Conservation (phyloP, 2,113 vertebrate genomes). For the Hippopotamus amphibius region DNA sequence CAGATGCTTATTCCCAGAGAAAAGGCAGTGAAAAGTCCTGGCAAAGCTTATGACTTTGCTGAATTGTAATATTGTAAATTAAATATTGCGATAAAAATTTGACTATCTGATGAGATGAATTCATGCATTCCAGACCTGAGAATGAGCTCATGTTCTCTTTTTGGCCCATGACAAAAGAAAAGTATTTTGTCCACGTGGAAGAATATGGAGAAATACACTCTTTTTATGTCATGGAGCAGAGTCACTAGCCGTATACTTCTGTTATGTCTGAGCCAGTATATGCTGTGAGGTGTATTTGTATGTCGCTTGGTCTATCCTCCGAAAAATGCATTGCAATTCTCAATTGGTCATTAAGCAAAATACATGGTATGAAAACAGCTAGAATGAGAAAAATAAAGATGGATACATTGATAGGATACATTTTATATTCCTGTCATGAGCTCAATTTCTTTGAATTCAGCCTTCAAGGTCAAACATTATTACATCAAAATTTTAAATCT, state of each 20-base stretch:
- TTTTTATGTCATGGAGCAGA: neutral
- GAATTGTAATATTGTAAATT: conserved; percentile 33
- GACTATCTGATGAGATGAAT: conserved; percentile 8
- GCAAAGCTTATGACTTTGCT: neutral
- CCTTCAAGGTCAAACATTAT: neutral
- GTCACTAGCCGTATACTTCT: neutral
- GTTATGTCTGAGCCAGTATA: neutral
- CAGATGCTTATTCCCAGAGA: neutral
- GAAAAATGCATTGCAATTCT: neutral
- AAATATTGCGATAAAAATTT: conserved; percentile 2
- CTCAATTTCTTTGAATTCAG: neutral
- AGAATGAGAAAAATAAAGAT: neutral
- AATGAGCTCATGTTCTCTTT: conserved; percentile 14
- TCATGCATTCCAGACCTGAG: neutral
- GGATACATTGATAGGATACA: neutral
- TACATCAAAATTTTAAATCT: conserved; percentile 15
- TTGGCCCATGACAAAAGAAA: neutral
- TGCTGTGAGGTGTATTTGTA: neutral
- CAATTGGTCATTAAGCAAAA: conserved; percentile 23
- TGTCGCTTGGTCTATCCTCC: neutral
- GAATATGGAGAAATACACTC: neutral
- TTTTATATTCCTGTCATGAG: neutral
- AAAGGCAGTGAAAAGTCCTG: neutral
- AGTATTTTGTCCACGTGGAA: neutral
- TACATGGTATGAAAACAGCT: neutral